Base-by-base conservation (phyloP, 1,140 invertebrate species). In the Drosophila virilis region DNA sequence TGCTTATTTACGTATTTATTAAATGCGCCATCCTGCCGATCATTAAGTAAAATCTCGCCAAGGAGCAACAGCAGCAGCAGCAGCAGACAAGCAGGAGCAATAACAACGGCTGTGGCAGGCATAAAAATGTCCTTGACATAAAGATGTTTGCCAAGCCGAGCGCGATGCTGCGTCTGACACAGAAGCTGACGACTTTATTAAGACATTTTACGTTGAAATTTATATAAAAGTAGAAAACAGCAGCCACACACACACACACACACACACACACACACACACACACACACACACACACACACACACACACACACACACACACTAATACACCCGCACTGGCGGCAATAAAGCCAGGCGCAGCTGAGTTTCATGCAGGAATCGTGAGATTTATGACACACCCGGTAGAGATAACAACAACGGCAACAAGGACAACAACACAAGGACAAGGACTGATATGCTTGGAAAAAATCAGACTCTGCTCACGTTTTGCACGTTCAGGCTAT, bases 121-220 rank as follows among this genome's bases (percentile, higher is more conserved):
- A 77, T 77, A 74, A 77, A 67, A 80, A 60, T 78, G 78, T 74
- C 78, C 78, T 80, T 80, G 78, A 70, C 74, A 80, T 70, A 80
- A 80, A 80, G 77, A 45, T 72, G 65, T 50, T 62, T 32, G 65
- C 70, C 54, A 37, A 32, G 69, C 32, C 12, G 38, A 52, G 9
- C 28, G 17, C 17, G 28, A 37, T 10, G 13, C 10, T 32, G 54
- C 28, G 45, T 2, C 45, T 50, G 51, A 17, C 57, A 37, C 52
- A 42, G 48, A 59, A 15, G 17, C 48, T 52, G 72, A 59, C 38
- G 73, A 79, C 74, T 80, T 77, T 77, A 80, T 80, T 77, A 80
- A 80, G 78, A 78, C 65, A 80, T 80, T 78, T 78, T 77, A 77
- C 68, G 74, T 64, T 74, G 59, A 78, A 69, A 67, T 70, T 69